These are phyloP conservation scores for Threskiornis aethiopicus DNA, from an alignment of 2,797 vertebrate genomes.

Conservation along the genomic window DNA sequence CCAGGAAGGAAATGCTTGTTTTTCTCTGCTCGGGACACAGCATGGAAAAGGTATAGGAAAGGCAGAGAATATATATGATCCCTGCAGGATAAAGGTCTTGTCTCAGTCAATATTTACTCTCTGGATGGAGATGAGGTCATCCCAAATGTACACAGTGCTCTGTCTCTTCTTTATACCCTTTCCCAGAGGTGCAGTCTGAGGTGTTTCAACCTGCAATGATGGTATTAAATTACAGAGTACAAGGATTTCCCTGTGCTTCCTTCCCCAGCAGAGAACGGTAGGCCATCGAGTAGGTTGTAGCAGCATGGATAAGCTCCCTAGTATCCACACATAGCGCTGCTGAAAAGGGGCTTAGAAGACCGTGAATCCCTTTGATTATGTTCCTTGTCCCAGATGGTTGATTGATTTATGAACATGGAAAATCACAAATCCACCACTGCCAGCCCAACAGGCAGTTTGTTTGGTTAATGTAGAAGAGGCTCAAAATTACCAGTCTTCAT, in stretches of 20 bases:
- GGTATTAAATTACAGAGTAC: background rate
- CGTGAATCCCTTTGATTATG: background rate
- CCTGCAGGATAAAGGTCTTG: conserved; percentile 20
- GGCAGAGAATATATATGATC: background rate
- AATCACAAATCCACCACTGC: background rate
- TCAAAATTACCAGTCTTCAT: background rate
- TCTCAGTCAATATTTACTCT: conserved; percentile 17
- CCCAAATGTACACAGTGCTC: background rate
- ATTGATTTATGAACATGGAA: background rate
- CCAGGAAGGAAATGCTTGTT: background rate
- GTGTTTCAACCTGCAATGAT: background rate
- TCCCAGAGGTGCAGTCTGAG: background rate
- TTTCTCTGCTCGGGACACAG: background rate
- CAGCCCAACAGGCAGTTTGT: background rate
- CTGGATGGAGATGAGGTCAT: conserved; percentile 30
- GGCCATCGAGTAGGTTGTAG: background rate
- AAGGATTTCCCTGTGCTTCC: background rate
- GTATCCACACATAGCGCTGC: accelerated
- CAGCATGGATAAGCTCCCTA: background rate
- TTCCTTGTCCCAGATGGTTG: background rate
- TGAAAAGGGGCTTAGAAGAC: background rate
- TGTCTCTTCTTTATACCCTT: background rate
- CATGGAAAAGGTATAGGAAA: background rate
- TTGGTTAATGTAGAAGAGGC: background rate
- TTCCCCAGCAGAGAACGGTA: background rate